Base-by-base conservation (phyloP, 2,113 vertebrate species). In the Thomomys bottae region DNA sequence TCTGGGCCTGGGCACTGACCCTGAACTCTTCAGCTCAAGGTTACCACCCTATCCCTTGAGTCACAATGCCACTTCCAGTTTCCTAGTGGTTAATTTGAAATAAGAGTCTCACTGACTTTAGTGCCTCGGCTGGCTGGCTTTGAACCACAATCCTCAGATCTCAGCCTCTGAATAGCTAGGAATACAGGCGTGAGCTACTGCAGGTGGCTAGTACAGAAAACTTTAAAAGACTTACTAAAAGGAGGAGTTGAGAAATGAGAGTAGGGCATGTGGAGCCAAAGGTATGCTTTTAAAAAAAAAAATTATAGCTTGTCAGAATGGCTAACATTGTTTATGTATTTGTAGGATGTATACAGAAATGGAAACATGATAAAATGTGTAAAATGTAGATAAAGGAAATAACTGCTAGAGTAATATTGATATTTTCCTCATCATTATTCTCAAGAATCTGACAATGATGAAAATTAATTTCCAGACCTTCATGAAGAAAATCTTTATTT, bases 381-480 rank as follows among this genome's bases (percentile, higher is more conserved):
- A 76, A 70, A 77, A 61, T 78, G 5, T 75, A 23, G 32, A 54
- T n/a, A 42, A 66, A 23, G 20, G 40, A 30, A 45, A 76, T 8
- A 95, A 61, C 77, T 89, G n/a, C 15, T 82, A 3, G 32, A 81
- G 8, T 63, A 36, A 23, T 20, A 67, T 3, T 23, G 18, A 10
- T 84, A 61, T 61, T 18, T 59, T 59, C 23, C 23, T 38, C 34
- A 26, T 36, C 38, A 42, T 57, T 71, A 21, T 11, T 80, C 40
- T 76, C 59, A 42, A 83, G 64, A 77, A 66, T 70, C 45, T 90
- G 64, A 23, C 40, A 20, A 81, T 84, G 38, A 59, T 80, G 26
- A 85, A 64, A 92, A 57, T 80, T 40, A 59, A 87, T 90, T 94
- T 82, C 76, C 28, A 64, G 17, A 67, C 71, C 12, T 68, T 6